Conservation (phyloP, 1,140 invertebrate genomes). For the Sinonovacula constricta region DNA sequence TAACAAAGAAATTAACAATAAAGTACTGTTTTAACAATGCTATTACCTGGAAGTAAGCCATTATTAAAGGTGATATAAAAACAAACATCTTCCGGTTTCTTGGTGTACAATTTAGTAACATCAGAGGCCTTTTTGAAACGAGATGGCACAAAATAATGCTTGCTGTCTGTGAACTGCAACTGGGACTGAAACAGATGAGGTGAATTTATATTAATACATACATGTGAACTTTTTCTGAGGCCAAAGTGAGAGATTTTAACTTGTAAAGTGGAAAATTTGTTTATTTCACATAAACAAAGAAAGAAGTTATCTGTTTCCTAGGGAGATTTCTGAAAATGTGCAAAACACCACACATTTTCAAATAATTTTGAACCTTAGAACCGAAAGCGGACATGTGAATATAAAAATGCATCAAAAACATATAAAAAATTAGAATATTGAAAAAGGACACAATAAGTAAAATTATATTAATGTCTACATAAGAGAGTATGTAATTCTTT, state of each 20-base stretch:
- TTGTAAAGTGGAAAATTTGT: no score
- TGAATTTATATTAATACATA: background rate
- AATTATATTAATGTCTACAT: no score
- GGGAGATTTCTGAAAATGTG: background rate
- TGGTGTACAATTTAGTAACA: slow-evolving; percentile 58
- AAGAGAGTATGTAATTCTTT: no score
- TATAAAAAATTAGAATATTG: no score
- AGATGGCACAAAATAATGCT: slow-evolving; percentile 69
- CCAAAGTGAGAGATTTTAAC: no score
- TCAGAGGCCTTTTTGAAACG: slow-evolving; percentile 52
- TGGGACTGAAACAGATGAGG: slow-evolving; percentile 36
- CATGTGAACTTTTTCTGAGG: no score
- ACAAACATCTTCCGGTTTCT: slow-evolving; percentile 61
- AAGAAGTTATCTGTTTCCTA: background rate
- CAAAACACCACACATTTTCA: background rate
- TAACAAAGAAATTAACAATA: background rate
- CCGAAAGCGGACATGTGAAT: no score
- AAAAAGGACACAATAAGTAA: no score
- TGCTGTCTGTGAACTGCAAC: slow-evolving; percentile 2
- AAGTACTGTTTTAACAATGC: background rate
- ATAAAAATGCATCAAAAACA: no score
- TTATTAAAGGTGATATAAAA: slow-evolving; percentile 74
- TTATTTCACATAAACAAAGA: background rate
- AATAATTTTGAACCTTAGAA: no score
- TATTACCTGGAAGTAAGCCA: slow-evolving; percentile 74